Percentiles rank a stretch among this genome's conserved stretches.
These are phyloP conservation scores for Cyprinodon variegatus DNA, from an alignment of 2,113 vertebrate genomes.

Conservation along the genomic window DNA sequence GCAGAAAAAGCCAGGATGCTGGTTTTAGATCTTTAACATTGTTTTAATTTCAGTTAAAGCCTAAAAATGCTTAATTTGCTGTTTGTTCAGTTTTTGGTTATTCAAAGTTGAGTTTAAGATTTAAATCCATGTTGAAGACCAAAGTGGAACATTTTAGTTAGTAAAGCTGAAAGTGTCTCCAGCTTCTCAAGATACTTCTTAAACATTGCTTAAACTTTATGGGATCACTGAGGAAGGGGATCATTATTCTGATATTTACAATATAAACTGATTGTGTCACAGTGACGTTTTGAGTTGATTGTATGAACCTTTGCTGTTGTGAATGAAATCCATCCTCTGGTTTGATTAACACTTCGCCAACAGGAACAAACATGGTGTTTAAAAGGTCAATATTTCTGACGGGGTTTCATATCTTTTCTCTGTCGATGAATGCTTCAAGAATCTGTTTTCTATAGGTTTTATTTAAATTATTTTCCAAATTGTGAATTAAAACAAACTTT, in stretches of 20 bases:
- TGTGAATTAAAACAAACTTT: slow-evolving; percentile 65
- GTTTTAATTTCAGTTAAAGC: not conserved
- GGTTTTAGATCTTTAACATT: not conserved
- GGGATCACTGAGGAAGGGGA: slow-evolving; percentile 21
- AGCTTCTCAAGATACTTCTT: no score
- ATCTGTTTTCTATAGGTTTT: slow-evolving; percentile 68
- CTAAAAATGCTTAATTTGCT: not conserved
- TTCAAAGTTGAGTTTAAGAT: not conserved
- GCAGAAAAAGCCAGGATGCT: not conserved
- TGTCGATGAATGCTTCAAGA: slow-evolving; percentile 39
- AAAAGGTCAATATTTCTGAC: not conserved
- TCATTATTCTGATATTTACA: slow-evolving; percentile 45
- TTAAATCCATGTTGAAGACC: not conserved
- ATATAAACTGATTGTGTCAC: slow-evolving; percentile 54
- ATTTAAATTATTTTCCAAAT: slow-evolving; percentile 60
- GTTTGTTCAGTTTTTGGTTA: not conserved
- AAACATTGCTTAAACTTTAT: no score
- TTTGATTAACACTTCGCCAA: not conserved
- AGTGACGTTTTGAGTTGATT: slow-evolving; percentile 30
- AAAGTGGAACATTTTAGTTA: not conserved
- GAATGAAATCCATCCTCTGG: slow-evolving; percentile 10
- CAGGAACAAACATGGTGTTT: not conserved
- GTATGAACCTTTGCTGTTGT: slow-evolving; percentile 9
- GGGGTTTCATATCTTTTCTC: not conserved
- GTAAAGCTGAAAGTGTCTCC: not conserved